Evolutionary conservation across 2,888 invertebrate species (phyloP).

Genomic region (Diadegma fenestrale): DNA sequence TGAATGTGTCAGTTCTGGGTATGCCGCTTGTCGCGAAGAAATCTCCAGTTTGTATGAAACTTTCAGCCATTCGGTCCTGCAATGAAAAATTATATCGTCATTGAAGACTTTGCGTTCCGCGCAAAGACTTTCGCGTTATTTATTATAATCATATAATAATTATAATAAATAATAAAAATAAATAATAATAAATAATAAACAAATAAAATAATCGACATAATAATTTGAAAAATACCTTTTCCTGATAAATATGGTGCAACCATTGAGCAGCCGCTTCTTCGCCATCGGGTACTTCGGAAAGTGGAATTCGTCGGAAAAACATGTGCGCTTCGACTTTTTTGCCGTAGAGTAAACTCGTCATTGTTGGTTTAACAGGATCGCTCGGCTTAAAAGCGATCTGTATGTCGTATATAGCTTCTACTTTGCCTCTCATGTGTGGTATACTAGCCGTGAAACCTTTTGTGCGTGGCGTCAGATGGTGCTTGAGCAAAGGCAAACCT

Average conservation of each 20-base stretch:
- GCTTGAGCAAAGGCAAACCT: conserved; percentile 93
- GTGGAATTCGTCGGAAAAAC: conserved; percentile 92
- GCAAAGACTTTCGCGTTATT: too few relatives aligned
- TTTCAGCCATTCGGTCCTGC: conserved; percentile 91
- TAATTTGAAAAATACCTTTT: too few relatives aligned
- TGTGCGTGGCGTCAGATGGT: conserved; percentile 97
- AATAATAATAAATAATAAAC: too few relatives aligned
- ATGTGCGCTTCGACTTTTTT: conserved; percentile 90
- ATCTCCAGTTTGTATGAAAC: conserved; percentile 91
- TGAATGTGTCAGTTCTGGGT: conserved; percentile 87
- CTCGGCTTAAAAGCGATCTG: conserved; percentile 90
- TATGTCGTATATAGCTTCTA: conserved; percentile 94
- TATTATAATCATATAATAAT: too few relatives aligned
- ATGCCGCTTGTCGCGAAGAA: conserved; percentile 92
- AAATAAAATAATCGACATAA: too few relatives aligned
- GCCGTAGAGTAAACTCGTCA: conserved; percentile 91
- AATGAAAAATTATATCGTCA: background rate
- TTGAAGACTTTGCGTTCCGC: too few relatives aligned
- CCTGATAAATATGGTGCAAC: conserved; percentile 92
- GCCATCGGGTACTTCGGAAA: conserved; percentile 92
- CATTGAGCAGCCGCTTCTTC: conserved; percentile 92
- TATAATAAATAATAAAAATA: too few relatives aligned
- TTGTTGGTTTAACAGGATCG: conserved; percentile 90
- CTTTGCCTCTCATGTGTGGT: conserved; percentile 92
- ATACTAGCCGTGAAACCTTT: conserved; percentile 96